A percentile compares a stretch with the other conserved stretches of the same genome.
Conservation (phyloP, 2,888 invertebrate species). For the Drosophila pullipes region DNA sequence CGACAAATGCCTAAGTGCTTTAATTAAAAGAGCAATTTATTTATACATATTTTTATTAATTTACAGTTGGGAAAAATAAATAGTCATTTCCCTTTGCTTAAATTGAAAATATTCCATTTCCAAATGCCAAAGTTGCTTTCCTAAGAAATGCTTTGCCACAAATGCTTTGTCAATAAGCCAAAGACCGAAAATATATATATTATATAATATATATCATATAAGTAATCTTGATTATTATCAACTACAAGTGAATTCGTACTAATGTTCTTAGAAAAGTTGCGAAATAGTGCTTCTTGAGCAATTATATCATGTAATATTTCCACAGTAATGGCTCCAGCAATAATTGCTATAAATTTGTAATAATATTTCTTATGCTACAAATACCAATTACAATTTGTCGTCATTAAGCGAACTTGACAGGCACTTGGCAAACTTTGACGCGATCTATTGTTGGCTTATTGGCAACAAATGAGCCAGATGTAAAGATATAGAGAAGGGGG, state of each 20-base stretch:
- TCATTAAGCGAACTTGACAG: constrained; percentile 56
- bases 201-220: not conserved
- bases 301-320: not conserved
- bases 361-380: constrained; percentile 27
- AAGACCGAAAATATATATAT: not conserved
- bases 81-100: not conserved
- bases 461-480: constrained; percentile 35
- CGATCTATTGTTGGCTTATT: constrained; percentile 60
- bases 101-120: not conserved
- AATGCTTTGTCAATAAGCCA: not conserved
- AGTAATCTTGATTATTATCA: not conserved
- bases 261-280: not conserved
- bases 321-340: not conserved
- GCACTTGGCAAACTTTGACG: constrained; percentile 51
- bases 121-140: not conserved
- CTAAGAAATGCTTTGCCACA: not conserved
- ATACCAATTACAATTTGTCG: constrained; percentile 66
- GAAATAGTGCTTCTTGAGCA: not conserved
- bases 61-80: not conserved
- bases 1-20: not conserved
- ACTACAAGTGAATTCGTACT: not conserved
- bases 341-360: constrained; percentile 29
- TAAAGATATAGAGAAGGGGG: not conserved
- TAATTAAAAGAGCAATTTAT: not conserved
- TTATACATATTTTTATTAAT: not conserved